Percentiles rank a stretch among this genome's conserved stretches.
Conservation (phyloP, 2,113 vertebrate species). For the Scopus umbretta region DNA sequence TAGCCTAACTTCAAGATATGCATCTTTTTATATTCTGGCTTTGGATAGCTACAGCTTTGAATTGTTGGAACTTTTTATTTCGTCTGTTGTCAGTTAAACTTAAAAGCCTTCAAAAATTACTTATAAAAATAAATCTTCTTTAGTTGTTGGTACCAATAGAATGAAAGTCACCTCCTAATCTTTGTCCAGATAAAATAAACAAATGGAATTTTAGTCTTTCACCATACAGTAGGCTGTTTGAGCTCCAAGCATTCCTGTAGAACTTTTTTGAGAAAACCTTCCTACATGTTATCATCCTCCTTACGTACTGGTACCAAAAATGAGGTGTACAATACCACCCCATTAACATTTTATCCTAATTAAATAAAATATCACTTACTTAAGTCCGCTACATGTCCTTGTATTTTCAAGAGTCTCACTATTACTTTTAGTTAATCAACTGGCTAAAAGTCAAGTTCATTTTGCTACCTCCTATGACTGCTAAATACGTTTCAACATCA, state of each 20-base stretch:
- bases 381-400: not conserved
- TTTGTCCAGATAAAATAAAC: not conserved
- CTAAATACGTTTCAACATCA: not conserved
- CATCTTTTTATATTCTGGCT: not conserved
- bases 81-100: not conserved
- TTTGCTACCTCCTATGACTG: not conserved
- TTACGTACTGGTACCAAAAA: not conserved
- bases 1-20: not conserved
- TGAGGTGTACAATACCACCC: not conserved
- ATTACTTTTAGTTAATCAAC: not conserved
- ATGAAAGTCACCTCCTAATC: not conserved
- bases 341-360: not conserved
- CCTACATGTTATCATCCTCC: not conserved
- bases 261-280: not conserved
- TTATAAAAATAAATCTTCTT: not conserved
- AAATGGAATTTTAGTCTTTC: not conserved
- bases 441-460: not conserved
- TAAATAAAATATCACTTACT: not conserved
- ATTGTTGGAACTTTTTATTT: not conserved
- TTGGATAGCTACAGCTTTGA: not conserved
- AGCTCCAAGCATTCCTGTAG: not conserved
- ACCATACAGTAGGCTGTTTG: not conserved
- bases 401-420: not conserved
- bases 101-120: not conserved
- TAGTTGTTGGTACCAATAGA: not conserved